phyloP scores from a whole-genome alignment of 2,888 invertebrate genomes.

The Spilosoma lubricipeda region DNA sequence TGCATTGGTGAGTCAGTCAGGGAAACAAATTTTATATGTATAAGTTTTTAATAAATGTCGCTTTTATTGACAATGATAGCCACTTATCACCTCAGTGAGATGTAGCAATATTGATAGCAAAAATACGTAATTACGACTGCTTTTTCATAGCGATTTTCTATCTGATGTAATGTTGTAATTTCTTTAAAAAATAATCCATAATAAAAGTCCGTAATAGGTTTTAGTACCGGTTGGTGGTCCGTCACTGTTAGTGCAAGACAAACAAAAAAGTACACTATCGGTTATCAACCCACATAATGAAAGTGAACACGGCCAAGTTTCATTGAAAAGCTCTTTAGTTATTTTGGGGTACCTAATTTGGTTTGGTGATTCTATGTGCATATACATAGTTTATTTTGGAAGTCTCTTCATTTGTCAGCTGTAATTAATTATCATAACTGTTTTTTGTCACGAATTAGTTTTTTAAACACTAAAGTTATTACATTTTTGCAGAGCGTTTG shows the following conservation, averaged over 20 bases:
- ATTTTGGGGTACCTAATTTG: background rate
- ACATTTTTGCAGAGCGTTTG: slow-evolving; percentile 17
- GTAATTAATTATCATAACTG: slow-evolving; percentile 28
- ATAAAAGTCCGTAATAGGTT: too few species aligned
- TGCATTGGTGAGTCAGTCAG: too few species aligned
- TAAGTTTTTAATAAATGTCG: too few species aligned
- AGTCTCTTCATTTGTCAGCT: slow-evolving; percentile 23
- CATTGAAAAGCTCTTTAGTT: background rate
- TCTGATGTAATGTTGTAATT: background rate
- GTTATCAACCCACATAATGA: too few species aligned
- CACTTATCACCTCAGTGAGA: background rate
- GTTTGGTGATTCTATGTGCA: slow-evolving; percentile 7
- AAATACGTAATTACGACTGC: background rate
- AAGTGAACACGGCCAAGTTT: background rate
- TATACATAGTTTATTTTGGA: slow-evolving; percentile 18
- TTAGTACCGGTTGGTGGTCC: background rate
- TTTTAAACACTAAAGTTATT: slow-evolving; percentile 23
- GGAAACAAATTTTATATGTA: too few species aligned
- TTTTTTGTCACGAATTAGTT: slow-evolving; percentile 25
- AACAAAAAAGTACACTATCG: background rate
- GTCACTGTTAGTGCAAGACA: background rate
- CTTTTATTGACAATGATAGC: background rate
- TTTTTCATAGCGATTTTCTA: background rate
- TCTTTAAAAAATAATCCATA: background rate
- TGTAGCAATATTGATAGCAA: background rate